Conservation (phyloP, 1,140 invertebrate genomes). For the Mylabris phalerata region DNA sequence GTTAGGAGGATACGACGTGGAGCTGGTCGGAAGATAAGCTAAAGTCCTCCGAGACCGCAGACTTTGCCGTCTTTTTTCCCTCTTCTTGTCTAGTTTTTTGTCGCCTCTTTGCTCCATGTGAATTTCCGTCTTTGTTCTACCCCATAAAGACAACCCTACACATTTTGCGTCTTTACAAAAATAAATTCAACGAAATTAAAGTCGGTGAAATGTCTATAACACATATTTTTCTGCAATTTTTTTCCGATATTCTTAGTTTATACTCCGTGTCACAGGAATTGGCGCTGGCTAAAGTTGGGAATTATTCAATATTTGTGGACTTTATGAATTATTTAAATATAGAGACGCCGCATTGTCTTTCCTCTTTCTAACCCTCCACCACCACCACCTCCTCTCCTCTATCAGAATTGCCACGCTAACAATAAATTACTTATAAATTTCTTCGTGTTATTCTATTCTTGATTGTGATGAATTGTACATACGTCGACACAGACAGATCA, state of each 20-base stretch:
- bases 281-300: too few relatives aligned
- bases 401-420: too few relatives aligned
- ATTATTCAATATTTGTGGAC: too few relatives aligned
- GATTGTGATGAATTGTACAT: too few relatives aligned
- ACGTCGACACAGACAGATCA: too few relatives aligned
- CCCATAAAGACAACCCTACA: constrained; percentile 12
- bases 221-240: constrained; percentile 14
- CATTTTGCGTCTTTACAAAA: constrained; percentile 15
- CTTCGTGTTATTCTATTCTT: too few relatives aligned
- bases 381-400: too few relatives aligned
- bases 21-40: constrained; percentile 18
- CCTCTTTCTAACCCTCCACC: too few relatives aligned
- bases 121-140: constrained; percentile 5
- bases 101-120: neutral
- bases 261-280: constrained; percentile 7
- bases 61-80: neutral
- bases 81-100: neutral
- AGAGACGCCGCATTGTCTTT: too few relatives aligned
- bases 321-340: too few relatives aligned
- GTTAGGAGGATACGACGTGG: constrained; percentile 22
- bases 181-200: constrained; percentile 20
- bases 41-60: constrained; percentile 21
- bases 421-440: too few relatives aligned
- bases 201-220: constrained; percentile 23
- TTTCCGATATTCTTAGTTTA: constrained; percentile 7